Percentiles rank a stretch among this genome's conserved stretches.
Evolutionary conservation across 1,140 invertebrate genomes (phyloP).

Genomic region (Temnothorax curvispinosus): DNA sequence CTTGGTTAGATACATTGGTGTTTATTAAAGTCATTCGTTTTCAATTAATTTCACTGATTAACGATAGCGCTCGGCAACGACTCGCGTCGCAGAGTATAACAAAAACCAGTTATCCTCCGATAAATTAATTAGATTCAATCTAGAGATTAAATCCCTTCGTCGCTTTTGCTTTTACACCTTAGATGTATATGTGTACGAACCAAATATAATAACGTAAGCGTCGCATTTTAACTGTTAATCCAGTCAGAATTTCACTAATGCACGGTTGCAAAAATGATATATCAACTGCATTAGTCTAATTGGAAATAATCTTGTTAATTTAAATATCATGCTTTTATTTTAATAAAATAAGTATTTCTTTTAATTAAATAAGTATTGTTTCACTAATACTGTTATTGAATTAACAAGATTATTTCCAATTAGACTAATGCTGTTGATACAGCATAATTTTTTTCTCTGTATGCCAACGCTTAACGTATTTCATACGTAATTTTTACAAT

Average conservation of each 20-base stretch:
- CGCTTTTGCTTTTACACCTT: slow-evolving; percentile 4
- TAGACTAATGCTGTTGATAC: too few species aligned
- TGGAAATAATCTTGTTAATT: too few species aligned
- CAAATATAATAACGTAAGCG: slow-evolving; percentile 37
- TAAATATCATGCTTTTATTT: too few species aligned
- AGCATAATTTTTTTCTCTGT: too few species aligned
- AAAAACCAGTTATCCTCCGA: slow-evolving; percentile 56
- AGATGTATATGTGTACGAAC: neutral
- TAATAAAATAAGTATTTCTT: too few species aligned
- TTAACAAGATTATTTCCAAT: too few species aligned
- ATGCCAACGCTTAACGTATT: neutral
- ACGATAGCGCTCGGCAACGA: slow-evolving; percentile 47
- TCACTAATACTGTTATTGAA: too few species aligned
- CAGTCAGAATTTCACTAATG: neutral
- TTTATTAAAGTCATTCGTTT: slow-evolving; percentile 61
- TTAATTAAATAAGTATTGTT: too few species aligned
- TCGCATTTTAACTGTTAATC: neutral
- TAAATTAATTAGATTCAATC: slow-evolving; percentile 67
- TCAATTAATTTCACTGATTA: slow-evolving; percentile 68
- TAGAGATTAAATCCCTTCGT: slow-evolving; percentile 2
- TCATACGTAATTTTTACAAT: neutral
- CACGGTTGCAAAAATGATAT: too few species aligned
- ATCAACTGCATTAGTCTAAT: too few species aligned
- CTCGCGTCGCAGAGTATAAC: slow-evolving; percentile 1
- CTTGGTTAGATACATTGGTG: slow-evolving; percentile 27